Base-by-base conservation (phyloP, 2,888 invertebrate genomes). In the Thereva nobilitata region DNA sequence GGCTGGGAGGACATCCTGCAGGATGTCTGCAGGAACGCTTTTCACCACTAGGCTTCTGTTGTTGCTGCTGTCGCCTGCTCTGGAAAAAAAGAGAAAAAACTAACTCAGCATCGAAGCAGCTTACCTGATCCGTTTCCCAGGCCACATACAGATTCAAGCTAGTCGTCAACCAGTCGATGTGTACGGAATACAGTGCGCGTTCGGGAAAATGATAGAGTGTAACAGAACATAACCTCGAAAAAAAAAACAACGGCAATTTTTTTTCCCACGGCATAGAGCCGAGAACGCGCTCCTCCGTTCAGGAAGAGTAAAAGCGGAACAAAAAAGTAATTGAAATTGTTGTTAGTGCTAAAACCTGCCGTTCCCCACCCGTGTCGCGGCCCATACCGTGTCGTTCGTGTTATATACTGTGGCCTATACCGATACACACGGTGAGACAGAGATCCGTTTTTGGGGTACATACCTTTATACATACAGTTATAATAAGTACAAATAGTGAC, bases 151-250 rank as follows among this genome's bases (percentile, higher is more conserved):
- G 44, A 69, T 67, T 59, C 54, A 64, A 67, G 68, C 57, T 47
- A 52, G 68, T 64, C 68, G 68, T 64, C 68, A 53, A 68, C 53
- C 63, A 55, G 66, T 66, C 66, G 53, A 68, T 66, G 68, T 68
- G 66, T 63, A 66, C 45, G 61, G 61, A 40, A 35, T 42, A 38
- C 59, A 47, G 35, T 42, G 34, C 63, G 63, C 44, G 9, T 44
- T 52, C 42, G 50, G 52, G 52, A 66, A 56, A 35, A 57, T 56
- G 63, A 66, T 56, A 64, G 63, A 64, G 54, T 64, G 66, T 66
- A 52, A 63, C 63, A 42, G 50, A 12, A 52, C 53, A 52, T 23
- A 52, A 23, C 41, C 52, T 41, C 50, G 10, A 47, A 47, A 8
- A 45, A 47, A 59, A 47, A 37, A 49, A 59, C 35, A 47, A 59